Evolutionary conservation across 1,140 invertebrate species (phyloP).

Genomic region (Geopemphigus sp.): DNA sequence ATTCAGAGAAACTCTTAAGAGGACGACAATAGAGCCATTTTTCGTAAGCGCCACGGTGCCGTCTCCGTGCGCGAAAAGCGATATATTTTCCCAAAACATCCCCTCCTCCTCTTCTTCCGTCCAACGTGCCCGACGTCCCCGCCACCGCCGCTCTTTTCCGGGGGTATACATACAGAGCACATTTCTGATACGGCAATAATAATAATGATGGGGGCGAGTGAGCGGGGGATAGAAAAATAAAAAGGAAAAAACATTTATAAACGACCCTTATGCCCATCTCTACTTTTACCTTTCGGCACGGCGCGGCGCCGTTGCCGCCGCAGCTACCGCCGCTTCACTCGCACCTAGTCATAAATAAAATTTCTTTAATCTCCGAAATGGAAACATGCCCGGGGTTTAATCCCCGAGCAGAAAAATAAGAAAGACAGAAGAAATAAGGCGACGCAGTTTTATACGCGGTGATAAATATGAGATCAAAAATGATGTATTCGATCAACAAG

Average conservation of each 20-base stretch:
- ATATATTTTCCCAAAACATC: constrained; percentile 40
- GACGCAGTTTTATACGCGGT: constrained; percentile 24
- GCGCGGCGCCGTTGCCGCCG: constrained; percentile 5
- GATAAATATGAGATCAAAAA: constrained; percentile 49
- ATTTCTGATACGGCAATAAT: constrained; percentile 46
- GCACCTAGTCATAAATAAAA: constrained; percentile 49
- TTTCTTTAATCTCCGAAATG: constrained; percentile 49
- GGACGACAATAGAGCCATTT: constrained; percentile 47
- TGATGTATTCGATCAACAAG: constrained; percentile 49
- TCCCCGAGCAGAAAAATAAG: constrained; percentile 22
- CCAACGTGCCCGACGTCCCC: no score
- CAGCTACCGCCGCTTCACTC: constrained; percentile 19
- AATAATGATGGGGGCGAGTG: constrained; percentile 38
- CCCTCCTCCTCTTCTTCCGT: no score
- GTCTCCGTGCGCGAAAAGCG: constrained; percentile 33
- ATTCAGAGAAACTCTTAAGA: constrained; percentile 48
- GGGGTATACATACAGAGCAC: neutral
- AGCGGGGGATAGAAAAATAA: neutral
- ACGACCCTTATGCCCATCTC: constrained; percentile 36
- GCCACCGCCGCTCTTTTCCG: neutral
- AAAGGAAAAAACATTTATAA: constrained; percentile 42
- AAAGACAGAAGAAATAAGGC: constrained; percentile 22
- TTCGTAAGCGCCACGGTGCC: constrained; percentile 38
- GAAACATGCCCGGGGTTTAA: constrained; percentile 46
- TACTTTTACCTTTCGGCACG: constrained; percentile 38